A percentile compares a stretch with the other conserved stretches of the same genome.
Conservation (phyloP, 2,797 vertebrate genomes). For the Sebastes vulpes region DNA sequence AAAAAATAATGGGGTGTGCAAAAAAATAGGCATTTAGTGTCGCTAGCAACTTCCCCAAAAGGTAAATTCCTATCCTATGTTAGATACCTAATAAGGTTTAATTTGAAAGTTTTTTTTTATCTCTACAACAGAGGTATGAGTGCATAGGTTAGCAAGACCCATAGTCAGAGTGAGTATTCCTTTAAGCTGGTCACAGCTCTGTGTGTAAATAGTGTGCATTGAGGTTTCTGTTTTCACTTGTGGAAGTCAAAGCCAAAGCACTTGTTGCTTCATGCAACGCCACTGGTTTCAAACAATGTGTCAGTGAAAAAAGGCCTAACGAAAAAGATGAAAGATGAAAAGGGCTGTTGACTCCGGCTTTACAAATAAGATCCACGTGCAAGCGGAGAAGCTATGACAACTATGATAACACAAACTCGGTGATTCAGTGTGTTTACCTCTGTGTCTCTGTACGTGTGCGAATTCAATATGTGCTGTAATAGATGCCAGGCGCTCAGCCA, state of each 20-base stretch:
- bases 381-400: conserved; percentile 54
- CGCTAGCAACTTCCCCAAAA: not conserved
- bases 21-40: not conserved
- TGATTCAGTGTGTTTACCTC: conserved; percentile 55
- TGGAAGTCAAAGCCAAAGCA: conserved; percentile 35
- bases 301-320: conserved; percentile 30
- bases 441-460: conserved; percentile 25
- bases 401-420: conserved; percentile 43
- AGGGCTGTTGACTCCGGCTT: conserved; percentile 40
- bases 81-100: not conserved
- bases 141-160: not conserved
- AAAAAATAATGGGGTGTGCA: not conserved
- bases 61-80: not conserved
- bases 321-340: conserved; percentile 61
- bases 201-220: conserved; percentile 5
- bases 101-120: not conserved
- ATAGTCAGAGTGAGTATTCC: not conserved
- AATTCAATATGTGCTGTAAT: conserved; percentile 61
- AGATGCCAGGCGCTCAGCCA: conserved; percentile 58
- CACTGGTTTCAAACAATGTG: conserved; percentile 58
- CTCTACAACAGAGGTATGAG: not conserved
- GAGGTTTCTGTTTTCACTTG: conserved; percentile 48
- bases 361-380: conserved; percentile 70
- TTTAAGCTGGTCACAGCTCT: not conserved
- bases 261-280: conserved; percentile 46